Base-by-base conservation (phyloP, 2,888 invertebrate species). In the Selenia dentaria region DNA sequence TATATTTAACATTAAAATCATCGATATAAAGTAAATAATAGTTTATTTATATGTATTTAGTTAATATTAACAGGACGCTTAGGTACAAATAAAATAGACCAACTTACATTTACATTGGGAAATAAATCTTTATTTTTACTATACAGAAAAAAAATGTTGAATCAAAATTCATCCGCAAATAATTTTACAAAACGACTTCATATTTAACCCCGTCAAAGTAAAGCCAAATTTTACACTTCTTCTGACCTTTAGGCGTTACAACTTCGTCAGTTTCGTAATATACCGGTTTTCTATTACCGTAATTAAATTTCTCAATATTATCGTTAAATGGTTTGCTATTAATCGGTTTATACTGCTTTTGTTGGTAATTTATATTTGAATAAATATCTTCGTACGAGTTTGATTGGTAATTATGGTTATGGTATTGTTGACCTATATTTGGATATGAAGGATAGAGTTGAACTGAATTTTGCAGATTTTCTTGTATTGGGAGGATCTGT, bases 191-290 rank as follows among this genome's bases (percentile, higher is more conserved):
- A 5, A 74, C 46, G 10, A 87, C 70, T 74, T 85, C 79, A 59
- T 86, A 88, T 50, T 79, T 79, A 0, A 66, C 59, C 13, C 86
- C 88, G 27, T 88, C 66, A 38, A 79, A 75, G 51, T 81, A 70
- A 2, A 88, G 57, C 84, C 86, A 87, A 13, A 83, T 51, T 47
- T 67, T 77, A 51, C 88, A 84, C 39, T 71, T 73, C 24, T 70
- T 71, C 34, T 75, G 55, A 0, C 70, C 77, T 34, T 54, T 61
- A 1, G 71, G 59, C 6, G 69, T 65, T 1, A 60, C 14, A 1
- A 66, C 46, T 57, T 79, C 70, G 24, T 68, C 57, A 0, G 70
- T 70, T 36, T 76, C 67, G 51, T 76, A 80, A 48, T 68, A 78
- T 8, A 68, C 28, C 4, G 68, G 67, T 1, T 64, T 47, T 2